Evolutionary conservation across 2,888 invertebrate genomes (phyloP).

Genomic region (Melieria omissa): DNA sequence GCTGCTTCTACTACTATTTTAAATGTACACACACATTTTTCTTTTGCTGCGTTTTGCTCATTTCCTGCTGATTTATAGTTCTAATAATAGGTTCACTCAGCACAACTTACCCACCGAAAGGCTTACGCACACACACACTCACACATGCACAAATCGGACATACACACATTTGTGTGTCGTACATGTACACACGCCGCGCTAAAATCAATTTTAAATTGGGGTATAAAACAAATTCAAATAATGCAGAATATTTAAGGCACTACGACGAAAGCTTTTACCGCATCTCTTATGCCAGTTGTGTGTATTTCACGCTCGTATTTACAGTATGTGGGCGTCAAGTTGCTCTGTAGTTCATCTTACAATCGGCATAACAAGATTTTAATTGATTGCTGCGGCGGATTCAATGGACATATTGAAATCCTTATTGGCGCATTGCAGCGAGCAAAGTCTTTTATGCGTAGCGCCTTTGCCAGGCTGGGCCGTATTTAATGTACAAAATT

Average conservation of each 20-base stretch:
- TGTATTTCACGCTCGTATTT: too few relatives aligned
- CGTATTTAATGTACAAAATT: too few relatives aligned
- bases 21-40: conserved; percentile 41
- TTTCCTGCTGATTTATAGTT: conserved; percentile 65
- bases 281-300: too few relatives aligned
- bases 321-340: too few relatives aligned
- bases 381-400: too few relatives aligned
- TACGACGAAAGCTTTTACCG: background rate
- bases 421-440: too few relatives aligned
- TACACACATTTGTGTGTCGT: conserved; percentile 25
- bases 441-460: too few relatives aligned
- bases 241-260: background rate
- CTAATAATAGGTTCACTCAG: conserved; percentile 57
- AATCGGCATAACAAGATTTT: too few relatives aligned
- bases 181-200: conserved; percentile 1
- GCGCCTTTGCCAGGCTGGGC: too few relatives aligned
- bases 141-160: conserved; percentile 13
- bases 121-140: conserved; percentile 41
- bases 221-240: conserved; percentile 18
- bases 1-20: conserved; percentile 29
- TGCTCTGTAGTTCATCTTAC: too few relatives aligned
- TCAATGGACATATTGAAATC: too few relatives aligned
- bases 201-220: conserved; percentile 34
- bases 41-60: conserved; percentile 52
- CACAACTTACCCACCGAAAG: conserved; percentile 42